A percentile compares a stretch with the other conserved stretches of the same genome.
Conservation (phyloP, 37 sponge, comb jelly and placozoan species). For the Amphimedon queenslandica region DNA sequence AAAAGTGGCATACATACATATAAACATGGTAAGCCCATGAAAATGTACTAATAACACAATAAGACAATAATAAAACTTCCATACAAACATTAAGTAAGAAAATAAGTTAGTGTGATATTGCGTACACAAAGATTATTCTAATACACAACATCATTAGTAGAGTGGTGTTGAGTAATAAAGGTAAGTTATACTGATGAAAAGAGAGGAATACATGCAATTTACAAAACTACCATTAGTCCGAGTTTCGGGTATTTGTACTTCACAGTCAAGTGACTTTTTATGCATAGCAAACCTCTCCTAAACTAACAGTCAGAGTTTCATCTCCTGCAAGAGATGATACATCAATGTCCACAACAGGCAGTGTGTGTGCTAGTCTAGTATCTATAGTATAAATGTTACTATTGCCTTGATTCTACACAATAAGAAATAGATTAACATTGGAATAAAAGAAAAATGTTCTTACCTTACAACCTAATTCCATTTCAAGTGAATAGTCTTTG, state of each 20-base stretch:
- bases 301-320: slow-evolving; percentile 1
- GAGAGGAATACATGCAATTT: too few species aligned
- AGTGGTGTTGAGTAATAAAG: too few species aligned
- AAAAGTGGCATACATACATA: neutral
- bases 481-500: neutral
- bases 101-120: too few species aligned
- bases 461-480: slow-evolving; percentile 14
- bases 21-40: too few species aligned
- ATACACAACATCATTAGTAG: too few species aligned
- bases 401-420: neutral
- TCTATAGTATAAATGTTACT: slow-evolving; percentile 14
- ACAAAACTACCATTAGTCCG: neutral
- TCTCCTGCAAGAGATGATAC: neutral
- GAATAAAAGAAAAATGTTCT: neutral
- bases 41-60: too few species aligned
- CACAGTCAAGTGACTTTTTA: too few species aligned
- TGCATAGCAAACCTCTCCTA: slow-evolving; percentile 65
- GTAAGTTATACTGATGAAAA: too few species aligned
- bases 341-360: slow-evolving; percentile 42
- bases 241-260: neutral
- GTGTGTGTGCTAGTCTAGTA: slow-evolving; percentile 21
- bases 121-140: too few species aligned
- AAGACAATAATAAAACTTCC: too few species aligned
- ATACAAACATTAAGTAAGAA: too few species aligned
- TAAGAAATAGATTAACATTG: neutral